Conservation (phyloP, 2,797 vertebrate species). For the Rhabdomys pumilio region DNA sequence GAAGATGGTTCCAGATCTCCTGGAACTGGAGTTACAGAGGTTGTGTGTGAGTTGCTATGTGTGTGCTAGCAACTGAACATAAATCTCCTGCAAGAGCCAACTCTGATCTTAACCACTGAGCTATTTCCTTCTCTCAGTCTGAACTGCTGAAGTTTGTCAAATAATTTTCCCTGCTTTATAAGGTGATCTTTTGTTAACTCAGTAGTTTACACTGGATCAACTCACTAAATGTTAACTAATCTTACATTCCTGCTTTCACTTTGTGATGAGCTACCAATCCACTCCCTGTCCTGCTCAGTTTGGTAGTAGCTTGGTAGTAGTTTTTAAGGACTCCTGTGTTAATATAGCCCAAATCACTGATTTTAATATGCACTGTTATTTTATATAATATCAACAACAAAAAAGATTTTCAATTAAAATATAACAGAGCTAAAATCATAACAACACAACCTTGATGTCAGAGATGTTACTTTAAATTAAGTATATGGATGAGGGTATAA, state of each 20-base stretch:
- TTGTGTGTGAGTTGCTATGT: not conserved
- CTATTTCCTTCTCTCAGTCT: not conserved
- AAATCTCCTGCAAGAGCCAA: not conserved
- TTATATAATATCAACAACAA: not conserved
- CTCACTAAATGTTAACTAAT: not conserved
- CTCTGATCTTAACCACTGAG: not conserved
- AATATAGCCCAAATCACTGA: not conserved
- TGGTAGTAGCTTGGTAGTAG: not conserved
- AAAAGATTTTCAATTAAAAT: not conserved
- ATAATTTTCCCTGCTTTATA: not conserved
- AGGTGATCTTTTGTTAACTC: not conserved
- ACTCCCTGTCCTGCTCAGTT: not conserved
- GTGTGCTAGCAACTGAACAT: not conserved
- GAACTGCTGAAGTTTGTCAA: not conserved
- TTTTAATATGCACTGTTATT: not conserved
- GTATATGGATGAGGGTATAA: not conserved
- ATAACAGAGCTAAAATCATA: slow-evolving; percentile 1
- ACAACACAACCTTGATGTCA: not conserved
- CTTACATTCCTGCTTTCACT: not conserved
- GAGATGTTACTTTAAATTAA: not conserved
- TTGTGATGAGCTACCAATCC: not conserved
- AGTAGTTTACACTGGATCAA: not conserved
- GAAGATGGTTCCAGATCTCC: not conserved
- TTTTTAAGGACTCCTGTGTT: slow-evolving; percentile 5
- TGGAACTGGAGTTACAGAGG: not conserved